These are phyloP conservation scores for Grammomys dolichurus DNA, from an alignment of 2,113 vertebrate genomes.

Conservation along the genomic window DNA sequence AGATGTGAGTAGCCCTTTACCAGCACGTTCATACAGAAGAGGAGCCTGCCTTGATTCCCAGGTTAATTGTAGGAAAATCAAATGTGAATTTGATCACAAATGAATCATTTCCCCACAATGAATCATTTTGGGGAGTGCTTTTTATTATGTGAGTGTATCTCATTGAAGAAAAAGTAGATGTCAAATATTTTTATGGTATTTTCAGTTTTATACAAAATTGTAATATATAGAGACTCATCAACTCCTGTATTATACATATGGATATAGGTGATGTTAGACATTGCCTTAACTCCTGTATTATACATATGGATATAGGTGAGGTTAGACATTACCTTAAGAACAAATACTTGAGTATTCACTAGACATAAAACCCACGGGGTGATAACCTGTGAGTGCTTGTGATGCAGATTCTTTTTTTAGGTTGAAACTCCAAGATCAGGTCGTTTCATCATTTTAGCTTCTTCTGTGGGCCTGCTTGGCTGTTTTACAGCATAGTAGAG, in stretches of 20 bases:
- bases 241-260: neutral
- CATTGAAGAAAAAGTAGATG: neutral
- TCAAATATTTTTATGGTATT: neutral
- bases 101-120: too few species aligned
- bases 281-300: neutral
- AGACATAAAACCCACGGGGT: neutral
- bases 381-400: neutral
- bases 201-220: neutral
- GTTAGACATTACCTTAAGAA: too few species aligned
- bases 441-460: neutral
- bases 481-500: neutral
- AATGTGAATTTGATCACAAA: neutral
- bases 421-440: neutral
- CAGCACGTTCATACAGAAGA: neutral
- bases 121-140: neutral
- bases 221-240: neutral
- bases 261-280: neutral
- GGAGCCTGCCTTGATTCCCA: neutral
- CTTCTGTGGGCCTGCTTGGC: neutral
- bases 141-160: neutral
- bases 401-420: neutral
- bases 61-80: neutral
- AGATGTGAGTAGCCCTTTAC: neutral
- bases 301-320: neutral
- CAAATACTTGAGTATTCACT: neutral